Percentiles rank a stretch among this genome's conserved stretches.
Evolutionary conservation across 2,888 invertebrate genomes (phyloP).

Genomic region (Netelia melanura): DNA sequence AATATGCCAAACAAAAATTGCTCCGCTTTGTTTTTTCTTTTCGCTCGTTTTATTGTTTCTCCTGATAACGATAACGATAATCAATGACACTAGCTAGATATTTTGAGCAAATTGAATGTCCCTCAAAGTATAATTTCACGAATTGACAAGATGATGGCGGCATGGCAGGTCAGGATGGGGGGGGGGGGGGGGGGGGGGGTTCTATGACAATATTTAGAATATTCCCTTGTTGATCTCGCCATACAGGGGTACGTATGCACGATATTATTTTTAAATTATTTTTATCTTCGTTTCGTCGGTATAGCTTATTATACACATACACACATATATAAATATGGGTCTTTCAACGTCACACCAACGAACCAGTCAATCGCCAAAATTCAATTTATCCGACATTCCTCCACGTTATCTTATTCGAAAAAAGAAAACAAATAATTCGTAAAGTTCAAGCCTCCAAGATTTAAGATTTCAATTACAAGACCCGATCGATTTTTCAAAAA

Average conservation of each 20-base stretch:
- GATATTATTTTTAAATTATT: conserved; percentile 57
- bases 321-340: conserved; percentile 43
- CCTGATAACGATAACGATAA: conserved; percentile 32
- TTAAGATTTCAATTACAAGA: too few relatives aligned
- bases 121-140: conserved; percentile 73
- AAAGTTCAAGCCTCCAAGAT: too few relatives aligned
- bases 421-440: too few relatives aligned
- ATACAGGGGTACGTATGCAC: conserved; percentile 70
- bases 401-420: too few relatives aligned
- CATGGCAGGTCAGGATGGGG: neutral
- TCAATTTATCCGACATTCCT: neutral
- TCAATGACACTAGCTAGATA: conserved; percentile 36
- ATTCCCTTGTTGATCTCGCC: conserved; percentile 78
- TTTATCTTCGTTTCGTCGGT: conserved; percentile 64
- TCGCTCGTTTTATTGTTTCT: conserved; percentile 9
- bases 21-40: conserved; percentile 11
- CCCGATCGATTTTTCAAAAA: too few relatives aligned
- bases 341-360: neutral
- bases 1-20: neutral
- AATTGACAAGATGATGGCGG: conserved; percentile 7
- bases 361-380: neutral
- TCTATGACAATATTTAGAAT: conserved; percentile 78
- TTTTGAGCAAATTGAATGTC: conserved; percentile 80
- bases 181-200: conserved; percentile 20
- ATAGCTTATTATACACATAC: conserved; percentile 61